phyloP scores from a whole-genome alignment of 2,797 vertebrate genomes.

The Artibeus lituratus region DNA sequence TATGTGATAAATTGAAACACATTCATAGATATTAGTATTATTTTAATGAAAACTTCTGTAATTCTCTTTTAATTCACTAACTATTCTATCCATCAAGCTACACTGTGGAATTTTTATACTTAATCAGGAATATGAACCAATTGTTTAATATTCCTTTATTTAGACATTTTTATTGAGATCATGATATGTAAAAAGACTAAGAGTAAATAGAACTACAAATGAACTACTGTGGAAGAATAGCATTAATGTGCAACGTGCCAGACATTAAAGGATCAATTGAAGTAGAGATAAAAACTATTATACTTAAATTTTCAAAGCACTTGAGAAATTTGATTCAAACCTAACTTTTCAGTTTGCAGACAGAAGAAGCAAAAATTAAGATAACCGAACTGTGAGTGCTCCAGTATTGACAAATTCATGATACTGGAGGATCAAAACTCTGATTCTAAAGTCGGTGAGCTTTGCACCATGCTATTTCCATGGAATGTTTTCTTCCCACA shows the following conservation, averaged over 20 bases:
- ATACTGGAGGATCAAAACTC: neutral
- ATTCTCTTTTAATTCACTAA: neutral
- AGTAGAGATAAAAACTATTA: neutral
- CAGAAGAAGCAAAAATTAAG: neutral
- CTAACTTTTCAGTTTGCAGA: neutral
- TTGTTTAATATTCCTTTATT: neutral
- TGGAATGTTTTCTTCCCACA: neutral
- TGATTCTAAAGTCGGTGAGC: neutral
- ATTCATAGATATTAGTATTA: neutral
- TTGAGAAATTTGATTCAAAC: neutral
- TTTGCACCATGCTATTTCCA: neutral
- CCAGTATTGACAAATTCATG: neutral
- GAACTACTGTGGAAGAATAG: neutral
- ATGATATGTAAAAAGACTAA: neutral
- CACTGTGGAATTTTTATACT: neutral
- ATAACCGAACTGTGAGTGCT: neutral
- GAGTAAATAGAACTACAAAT: neutral
- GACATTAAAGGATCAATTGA: neutral
- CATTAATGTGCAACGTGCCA: neutral
- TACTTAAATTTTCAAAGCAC: slow-evolving; percentile 31
- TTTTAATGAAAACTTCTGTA: neutral
- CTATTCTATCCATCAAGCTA: neutral
- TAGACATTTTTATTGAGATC: neutral
- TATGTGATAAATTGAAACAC: neutral
- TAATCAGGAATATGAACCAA: neutral